These are phyloP conservation scores for Alosa alosa DNA, from an alignment of 2,113 vertebrate genomes.

Conservation along the genomic window DNA sequence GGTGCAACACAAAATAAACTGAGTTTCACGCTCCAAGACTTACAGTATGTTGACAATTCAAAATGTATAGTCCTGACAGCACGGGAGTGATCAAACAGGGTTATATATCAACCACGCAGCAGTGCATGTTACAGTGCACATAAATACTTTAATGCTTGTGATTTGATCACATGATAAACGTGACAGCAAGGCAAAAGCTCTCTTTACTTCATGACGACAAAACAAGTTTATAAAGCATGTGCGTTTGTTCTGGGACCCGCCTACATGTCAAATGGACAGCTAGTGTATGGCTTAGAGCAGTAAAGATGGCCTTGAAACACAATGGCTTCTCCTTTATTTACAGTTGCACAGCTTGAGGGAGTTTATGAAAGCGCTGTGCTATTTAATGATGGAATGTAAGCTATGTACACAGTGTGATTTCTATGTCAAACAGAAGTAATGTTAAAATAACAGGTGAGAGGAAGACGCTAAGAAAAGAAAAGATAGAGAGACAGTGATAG, in stretches of 20 bases:
- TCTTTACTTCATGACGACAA: neutral
- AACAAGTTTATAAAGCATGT: neutral
- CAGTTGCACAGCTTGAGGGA: constrained; percentile 12
- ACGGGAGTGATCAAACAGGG: neutral
- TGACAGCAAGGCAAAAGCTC: neutral
- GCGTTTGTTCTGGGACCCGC: neutral
- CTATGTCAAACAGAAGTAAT: constrained; percentile 21
- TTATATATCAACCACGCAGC: neutral
- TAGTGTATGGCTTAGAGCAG: neutral
- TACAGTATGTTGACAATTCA: neutral
- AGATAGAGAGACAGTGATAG: constrained; percentile 10
- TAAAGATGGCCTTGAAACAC: neutral
- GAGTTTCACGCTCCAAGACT: neutral
- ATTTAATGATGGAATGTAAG: constrained; percentile 37
- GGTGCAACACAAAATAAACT: constrained; percentile 15
- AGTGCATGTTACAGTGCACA: neutral
- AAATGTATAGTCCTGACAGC: neutral
- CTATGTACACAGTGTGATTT: constrained; percentile 36
- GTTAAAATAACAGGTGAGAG: constrained; percentile 32
- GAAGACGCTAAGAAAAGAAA: neutral
- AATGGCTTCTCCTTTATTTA: neutral
- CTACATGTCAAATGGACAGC: neutral
- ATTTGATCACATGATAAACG: constrained; percentile 6
- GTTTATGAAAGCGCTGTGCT: constrained; percentile 13
- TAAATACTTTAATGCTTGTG: neutral